These are phyloP conservation scores for Protobothrops flavoviridis DNA, from an alignment of 2,113 vertebrate genomes.

Conservation along the genomic window DNA sequence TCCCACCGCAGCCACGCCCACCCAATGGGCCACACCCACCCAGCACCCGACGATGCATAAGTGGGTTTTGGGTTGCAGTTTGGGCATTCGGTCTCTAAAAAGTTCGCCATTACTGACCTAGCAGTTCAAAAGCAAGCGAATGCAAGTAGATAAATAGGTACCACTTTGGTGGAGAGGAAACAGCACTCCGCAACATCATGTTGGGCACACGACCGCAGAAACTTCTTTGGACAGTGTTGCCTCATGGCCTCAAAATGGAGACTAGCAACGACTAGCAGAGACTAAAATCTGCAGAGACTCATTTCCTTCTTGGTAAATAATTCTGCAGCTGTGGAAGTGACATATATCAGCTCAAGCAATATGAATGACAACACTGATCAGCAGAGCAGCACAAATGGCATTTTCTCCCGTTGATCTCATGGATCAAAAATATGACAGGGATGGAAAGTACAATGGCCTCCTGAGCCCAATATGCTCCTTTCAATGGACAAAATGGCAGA, in stretches of 20 bases:
- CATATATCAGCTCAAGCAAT: background rate
- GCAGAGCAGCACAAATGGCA: background rate
- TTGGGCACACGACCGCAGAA: background rate
- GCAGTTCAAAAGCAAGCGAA: background rate
- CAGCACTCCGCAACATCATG: background rate
- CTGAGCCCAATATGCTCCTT: background rate
- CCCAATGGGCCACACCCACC: no score
- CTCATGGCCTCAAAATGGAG: background rate
- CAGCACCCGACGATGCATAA: no score
- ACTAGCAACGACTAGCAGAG: background rate
- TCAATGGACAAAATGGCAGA: background rate
- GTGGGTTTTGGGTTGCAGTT: no score
- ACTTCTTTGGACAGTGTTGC: background rate
- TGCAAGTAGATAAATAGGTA: background rate
- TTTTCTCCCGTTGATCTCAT: background rate
- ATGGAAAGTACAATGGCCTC: background rate
- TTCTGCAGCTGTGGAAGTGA: background rate
- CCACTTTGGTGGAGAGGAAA: background rate
- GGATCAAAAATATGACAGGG: background rate
- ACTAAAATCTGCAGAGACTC: background rate
- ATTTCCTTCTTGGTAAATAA: background rate
- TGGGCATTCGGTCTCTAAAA: no score
- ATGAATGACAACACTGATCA: background rate
- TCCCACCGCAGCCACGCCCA: no score
- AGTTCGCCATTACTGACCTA: background rate